These are phyloP conservation scores for Lampris incognitus DNA, from an alignment of 2,113 vertebrate genomes.

Conservation along the genomic window DNA sequence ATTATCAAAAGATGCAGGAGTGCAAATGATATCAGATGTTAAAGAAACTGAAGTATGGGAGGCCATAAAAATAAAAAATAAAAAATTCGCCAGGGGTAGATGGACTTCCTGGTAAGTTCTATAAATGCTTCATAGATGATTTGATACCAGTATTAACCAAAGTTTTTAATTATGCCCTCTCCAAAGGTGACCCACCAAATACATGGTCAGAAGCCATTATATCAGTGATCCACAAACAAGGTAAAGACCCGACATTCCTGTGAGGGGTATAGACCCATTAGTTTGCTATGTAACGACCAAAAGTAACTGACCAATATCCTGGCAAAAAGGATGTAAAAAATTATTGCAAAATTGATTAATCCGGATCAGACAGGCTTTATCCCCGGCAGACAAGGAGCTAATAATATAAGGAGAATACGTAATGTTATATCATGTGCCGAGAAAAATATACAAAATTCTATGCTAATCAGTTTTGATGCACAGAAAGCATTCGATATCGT, in stretches of 20 bases:
- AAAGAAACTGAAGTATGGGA: too few species aligned
- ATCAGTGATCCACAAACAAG: constrained; percentile 14
- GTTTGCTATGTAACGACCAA: background rate
- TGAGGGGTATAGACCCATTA: background rate
- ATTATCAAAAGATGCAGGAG: too few species aligned
- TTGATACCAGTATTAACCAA: too few species aligned
- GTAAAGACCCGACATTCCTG: constrained; percentile 10
- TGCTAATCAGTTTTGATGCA: too few species aligned
- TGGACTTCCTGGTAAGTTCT: background rate
- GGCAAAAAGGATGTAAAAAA: too few species aligned
- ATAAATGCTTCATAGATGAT: background rate
- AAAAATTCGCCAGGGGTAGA: background rate
- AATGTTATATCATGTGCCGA: too few species aligned
- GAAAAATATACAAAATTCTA: too few species aligned
- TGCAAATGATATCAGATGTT: too few species aligned
- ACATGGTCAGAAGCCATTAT: background rate
- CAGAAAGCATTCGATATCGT: background rate
- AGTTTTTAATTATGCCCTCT: too few species aligned
- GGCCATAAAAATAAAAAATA: background rate
- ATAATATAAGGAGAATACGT: too few species aligned
- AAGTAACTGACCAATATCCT: background rate
- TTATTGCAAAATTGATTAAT: too few species aligned
- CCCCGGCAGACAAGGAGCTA: constrained; percentile 7
- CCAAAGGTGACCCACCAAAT: too few species aligned
- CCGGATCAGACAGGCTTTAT: constrained; percentile 26